A percentile compares a stretch with the other conserved stretches of the same genome.
Evolutionary conservation across 2,797 vertebrate species (phyloP).

Genomic region (Poeciliopsis presidionis): DNA sequence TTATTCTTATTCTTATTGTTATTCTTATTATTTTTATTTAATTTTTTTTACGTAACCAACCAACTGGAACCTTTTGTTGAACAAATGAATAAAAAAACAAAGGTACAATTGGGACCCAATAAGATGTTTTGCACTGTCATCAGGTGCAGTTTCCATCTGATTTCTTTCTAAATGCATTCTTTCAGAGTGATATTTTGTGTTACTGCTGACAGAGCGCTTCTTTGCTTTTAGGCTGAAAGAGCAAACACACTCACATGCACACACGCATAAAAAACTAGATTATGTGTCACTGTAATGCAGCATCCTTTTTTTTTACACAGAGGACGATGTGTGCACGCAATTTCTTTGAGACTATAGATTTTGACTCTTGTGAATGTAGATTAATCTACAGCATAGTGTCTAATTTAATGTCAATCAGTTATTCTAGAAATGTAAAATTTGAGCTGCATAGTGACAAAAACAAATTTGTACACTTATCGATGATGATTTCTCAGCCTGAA

Average conservation of each 20-base stretch:
- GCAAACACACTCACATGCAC: slow-evolving; percentile 13
- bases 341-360: not conserved
- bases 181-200: slow-evolving; percentile 33
- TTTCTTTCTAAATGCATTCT: slow-evolving; percentile 29
- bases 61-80: not conserved
- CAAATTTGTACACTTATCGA: not conserved
- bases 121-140: slow-evolving; percentile 13
- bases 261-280: slow-evolving; percentile 30
- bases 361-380: not conserved
- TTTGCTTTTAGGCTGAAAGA: slow-evolving; percentile 20
- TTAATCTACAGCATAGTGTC: not conserved
- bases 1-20: not conserved
- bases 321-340: not conserved
- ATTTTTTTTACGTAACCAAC: not conserved
- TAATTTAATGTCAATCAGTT: not conserved
- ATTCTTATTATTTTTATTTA: too few species aligned
- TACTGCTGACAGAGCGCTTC: slow-evolving; percentile 47
- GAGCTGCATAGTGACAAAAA: not conserved
- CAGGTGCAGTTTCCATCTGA: slow-evolving; percentile 16
- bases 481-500: not conserved
- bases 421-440: not conserved
- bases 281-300: slow-evolving; percentile 37
- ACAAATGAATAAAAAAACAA: not conserved
- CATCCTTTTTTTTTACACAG: slow-evolving; percentile 2
- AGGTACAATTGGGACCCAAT: not conserved